Conservation (phyloP, 2,797 vertebrate species). For the Phoebastria nigripes region DNA sequence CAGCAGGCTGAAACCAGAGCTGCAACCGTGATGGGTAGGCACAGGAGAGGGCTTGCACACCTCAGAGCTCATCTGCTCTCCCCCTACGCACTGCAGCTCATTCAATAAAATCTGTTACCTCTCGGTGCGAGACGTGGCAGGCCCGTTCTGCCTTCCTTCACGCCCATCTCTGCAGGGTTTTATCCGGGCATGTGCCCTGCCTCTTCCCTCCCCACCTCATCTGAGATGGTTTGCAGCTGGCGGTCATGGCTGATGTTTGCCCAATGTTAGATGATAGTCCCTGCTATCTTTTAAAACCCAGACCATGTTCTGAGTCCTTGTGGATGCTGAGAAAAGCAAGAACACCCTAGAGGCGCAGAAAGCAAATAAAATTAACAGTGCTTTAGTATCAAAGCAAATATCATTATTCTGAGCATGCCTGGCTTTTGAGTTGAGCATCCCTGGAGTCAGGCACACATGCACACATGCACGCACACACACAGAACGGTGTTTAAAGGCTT, state of each 20-base stretch:
- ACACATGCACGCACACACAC: too few relatives aligned
- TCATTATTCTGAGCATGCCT: not conserved
- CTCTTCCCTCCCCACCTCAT: not conserved
- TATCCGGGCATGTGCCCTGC: accelerated
- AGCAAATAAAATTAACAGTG: not conserved
- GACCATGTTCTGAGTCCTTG: not conserved
- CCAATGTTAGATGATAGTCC: not conserved
- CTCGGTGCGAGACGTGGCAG: not conserved
- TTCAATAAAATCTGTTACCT: not conserved
- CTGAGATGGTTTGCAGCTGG: not conserved
- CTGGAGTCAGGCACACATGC: not conserved
- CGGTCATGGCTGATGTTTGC: not conserved
- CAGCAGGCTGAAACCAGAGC: not conserved
- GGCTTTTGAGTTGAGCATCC: not conserved
- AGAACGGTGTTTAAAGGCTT: not conserved
- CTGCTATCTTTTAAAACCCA: not conserved
- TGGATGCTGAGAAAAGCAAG: not conserved
- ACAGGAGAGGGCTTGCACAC: not conserved
- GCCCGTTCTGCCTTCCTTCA: not conserved
- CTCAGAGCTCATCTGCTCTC: not conserved
- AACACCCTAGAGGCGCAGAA: not conserved
- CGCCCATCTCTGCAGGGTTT: not conserved
- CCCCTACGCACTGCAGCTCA: accelerated
- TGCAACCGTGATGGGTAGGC: accelerated
- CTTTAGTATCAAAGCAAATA: not conserved